These are phyloP conservation scores for Schizopygopsis malacanthus DNA, from an alignment of 2,797 vertebrate genomes.

Conservation along the genomic window DNA sequence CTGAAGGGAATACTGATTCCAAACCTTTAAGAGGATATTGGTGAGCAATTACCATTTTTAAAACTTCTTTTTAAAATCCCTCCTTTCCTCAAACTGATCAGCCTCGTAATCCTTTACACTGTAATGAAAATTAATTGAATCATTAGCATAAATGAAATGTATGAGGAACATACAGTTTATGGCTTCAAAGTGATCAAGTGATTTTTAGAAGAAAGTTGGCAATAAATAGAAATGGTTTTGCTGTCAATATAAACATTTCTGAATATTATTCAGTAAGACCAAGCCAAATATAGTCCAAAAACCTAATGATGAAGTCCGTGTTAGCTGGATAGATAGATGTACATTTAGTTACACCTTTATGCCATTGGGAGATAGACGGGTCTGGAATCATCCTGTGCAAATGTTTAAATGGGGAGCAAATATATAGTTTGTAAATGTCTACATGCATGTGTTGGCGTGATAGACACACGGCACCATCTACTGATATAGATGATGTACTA, in stretches of 20 bases:
- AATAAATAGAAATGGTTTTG: neutral
- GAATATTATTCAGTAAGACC: neutral
- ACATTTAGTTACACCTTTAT: slow-evolving; percentile 19
- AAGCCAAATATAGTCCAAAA: neutral
- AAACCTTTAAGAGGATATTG: slow-evolving; percentile 45
- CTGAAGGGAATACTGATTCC: slow-evolving; percentile 12
- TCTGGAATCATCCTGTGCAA: slow-evolving; percentile 18
- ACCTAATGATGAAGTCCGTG: neutral
- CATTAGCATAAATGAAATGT: slow-evolving; percentile 15
- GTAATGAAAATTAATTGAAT: slow-evolving; percentile 28
- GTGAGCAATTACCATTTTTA: slow-evolving; percentile 42
- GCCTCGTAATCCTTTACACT: slow-evolving; percentile 36
- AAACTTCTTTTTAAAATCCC: slow-evolving; percentile 34
- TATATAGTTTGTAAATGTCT: slow-evolving; percentile 5
- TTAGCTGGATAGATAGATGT: neutral
- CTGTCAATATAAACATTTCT: neutral
- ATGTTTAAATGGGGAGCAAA: neutral
- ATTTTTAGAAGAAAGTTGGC: neutral
- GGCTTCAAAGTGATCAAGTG: neutral
- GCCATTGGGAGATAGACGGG: neutral
- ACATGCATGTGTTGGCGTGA: neutral
- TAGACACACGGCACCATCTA: slow-evolving; percentile 52
- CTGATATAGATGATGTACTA: neutral
- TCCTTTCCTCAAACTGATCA: slow-evolving; percentile 32
- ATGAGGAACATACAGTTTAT: neutral